Base-by-base conservation (phyloP, 2,113 vertebrate species). In the Pitta sordida region DNA sequence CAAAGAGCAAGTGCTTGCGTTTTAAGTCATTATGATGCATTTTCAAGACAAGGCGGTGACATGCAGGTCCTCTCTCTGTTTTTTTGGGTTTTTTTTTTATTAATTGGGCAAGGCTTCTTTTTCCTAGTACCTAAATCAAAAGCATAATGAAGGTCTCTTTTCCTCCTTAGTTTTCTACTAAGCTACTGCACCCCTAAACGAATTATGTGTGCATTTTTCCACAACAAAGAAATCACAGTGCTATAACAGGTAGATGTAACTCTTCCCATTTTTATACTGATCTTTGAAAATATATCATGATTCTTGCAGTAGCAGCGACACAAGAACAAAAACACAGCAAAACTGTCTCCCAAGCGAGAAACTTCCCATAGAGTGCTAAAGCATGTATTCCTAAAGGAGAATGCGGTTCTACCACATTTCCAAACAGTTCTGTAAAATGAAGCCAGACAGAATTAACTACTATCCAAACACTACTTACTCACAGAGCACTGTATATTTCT, bases 391-490 rank as follows among this genome's bases (percentile, higher is more conserved):
- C 79, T 91, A 71, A 83, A 49, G 68, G 94, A 96, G 89, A 91
- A 95, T 9, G 58, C 69, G 90, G 41, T 78, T 97, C 95, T 90
- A 95, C 87, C 67, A 43, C 43, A 94, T 96, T 93, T 79, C 62
- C 84, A 79, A 83, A 70, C 48, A 91, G 82, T 83, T 87, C 83
- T 86, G 78, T 75, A 95, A 96, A 93, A 73, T 1, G 43, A 97
- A 93, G 83, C 10, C 79, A 93, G 58, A 46, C 39, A 83, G 67
- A 85, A 87, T 59, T 77, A 77, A 55, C 74, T 77, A 67, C 59
- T 95, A 76, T 37, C 71, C 69, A 90, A 91, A 92, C 63, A 65
- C 71, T 79, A 64, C 88, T 90, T 41, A 62, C 20, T 82, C 0
- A 0, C 39, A 59, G 32, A 7, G 9, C 4, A 1, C 30, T 27